Percentiles rank a stretch among this genome's conserved stretches.
Evolutionary conservation across 2,113 vertebrate genomes (phyloP).

Genomic region (Melanostigma gelatinosum): DNA sequence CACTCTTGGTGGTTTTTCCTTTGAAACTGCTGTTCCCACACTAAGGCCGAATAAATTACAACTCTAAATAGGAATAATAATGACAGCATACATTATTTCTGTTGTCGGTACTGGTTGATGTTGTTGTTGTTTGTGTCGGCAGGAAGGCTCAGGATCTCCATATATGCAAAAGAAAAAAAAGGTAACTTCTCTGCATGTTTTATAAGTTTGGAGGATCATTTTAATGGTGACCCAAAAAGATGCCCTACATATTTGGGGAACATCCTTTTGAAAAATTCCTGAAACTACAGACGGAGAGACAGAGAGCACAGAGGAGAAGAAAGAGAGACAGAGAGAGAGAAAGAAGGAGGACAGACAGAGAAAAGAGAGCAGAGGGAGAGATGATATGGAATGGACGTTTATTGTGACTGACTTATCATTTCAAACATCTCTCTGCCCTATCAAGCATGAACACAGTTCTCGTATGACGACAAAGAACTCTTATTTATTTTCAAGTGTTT

Average conservation of each 20-base stretch:
- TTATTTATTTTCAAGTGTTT: conserved; percentile 7
- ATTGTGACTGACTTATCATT: conserved; percentile 32
- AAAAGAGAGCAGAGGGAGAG: conserved; percentile 4
- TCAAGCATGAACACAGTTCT: neutral
- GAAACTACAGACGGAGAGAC: conserved; percentile 67
- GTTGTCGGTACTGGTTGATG: conserved; percentile 76
- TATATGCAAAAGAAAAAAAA: conserved; percentile 76
- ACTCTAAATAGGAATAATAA: conserved; percentile 81
- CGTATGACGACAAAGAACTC: conserved; percentile 5
- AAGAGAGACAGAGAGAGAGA: conserved; percentile 24
- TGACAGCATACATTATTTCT: conserved; percentile 81
- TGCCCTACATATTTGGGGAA: conserved; percentile 80
- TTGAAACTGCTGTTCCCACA: conserved; percentile 77
- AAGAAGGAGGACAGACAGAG: conserved; percentile 1
- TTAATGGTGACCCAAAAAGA: conserved; percentile 81
- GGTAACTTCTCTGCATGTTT: conserved; percentile 78
- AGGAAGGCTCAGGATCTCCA: conserved; percentile 78
- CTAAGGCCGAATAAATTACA: conserved; percentile 82
- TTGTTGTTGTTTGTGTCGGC: conserved; percentile 80
- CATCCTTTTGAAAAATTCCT: conserved; percentile 77
- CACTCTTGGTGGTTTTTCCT: conserved; percentile 74
- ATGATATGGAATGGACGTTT: conserved; percentile 42
- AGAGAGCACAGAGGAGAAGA: conserved; percentile 29
- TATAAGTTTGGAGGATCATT: conserved; percentile 74
- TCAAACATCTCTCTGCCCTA: conserved; percentile 28